Conservation (phyloP, 2,113 vertebrate species). For the Chascanopsetta lugubris region DNA sequence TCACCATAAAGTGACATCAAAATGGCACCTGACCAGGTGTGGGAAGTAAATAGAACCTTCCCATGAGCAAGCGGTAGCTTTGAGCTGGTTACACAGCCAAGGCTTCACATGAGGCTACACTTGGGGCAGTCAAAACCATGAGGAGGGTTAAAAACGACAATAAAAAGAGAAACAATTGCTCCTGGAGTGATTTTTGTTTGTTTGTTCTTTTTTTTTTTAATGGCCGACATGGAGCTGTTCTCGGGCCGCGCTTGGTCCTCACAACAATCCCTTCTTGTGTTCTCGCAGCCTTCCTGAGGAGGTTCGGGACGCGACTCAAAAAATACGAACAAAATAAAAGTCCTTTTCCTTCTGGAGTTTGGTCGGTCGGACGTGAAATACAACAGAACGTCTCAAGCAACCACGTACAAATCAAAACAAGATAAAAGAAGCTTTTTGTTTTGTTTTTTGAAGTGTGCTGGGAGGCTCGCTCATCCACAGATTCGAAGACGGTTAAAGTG, state of each 20-base stretch:
- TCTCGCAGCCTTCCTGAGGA: conserved; percentile 50
- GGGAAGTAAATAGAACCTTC: background rate
- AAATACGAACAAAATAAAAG: conserved; percentile 22
- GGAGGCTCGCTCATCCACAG: conserved; percentile 84
- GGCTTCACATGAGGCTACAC: conserved; percentile 25
- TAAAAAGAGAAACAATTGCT: conserved; percentile 10
- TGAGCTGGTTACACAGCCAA: conserved; percentile 27
- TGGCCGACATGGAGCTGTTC: conserved; percentile 22
- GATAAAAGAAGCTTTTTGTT: conserved; percentile 65
- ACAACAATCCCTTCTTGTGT: conserved; percentile 52
- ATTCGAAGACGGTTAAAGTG: conserved; percentile 90
- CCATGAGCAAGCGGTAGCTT: conserved; percentile 1
- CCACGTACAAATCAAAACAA: conserved; percentile 71
- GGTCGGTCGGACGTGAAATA: conserved; percentile 62
- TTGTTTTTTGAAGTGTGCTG: conserved; percentile 80
- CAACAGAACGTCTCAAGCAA: conserved; percentile 50
- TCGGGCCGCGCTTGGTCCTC: conserved; percentile 49
- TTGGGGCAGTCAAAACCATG: conserved; percentile 8
- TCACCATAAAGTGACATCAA: conserved; percentile 5
- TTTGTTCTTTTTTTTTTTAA: no score
- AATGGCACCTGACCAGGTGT: conserved; percentile 9
- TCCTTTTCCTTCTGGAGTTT: conserved; percentile 56
- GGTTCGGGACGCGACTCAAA: conserved; percentile 16
- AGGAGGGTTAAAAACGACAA: conserved; percentile 30
- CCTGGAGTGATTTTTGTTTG: conserved; percentile 24